Base-by-base conservation (phyloP, 2,888 invertebrate species). In the Torymus tubicola region DNA sequence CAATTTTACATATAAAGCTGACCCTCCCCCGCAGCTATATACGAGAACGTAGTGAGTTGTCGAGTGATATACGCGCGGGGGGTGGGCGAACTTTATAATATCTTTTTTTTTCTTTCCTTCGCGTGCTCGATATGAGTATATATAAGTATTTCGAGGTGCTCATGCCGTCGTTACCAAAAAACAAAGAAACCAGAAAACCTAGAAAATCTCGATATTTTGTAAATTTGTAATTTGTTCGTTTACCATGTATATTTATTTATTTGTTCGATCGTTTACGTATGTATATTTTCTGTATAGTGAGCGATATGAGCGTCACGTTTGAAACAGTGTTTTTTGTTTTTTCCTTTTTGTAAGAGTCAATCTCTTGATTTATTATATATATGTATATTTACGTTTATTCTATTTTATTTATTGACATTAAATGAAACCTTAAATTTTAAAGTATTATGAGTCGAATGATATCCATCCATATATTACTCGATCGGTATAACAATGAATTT, bases 251-350 rank as follows among this genome's bases (percentile, higher is more conserved):
- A 57, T 58, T 70, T 60, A 58, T 57, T n/a, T 18, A 14, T 57
- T 78, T 18, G 52, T 78, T 69, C 42, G 53, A 74, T 73, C 50
- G 24, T 73, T 58, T 65, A 73, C 63, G 24, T 55, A 57, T 78
- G 68, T 63, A 21, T n/a, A n/a, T 69, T 67, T 42, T 11, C 3
- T 55, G 18, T 63, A 58, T 69, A 16, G 50, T 12, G 13, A 42
- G 57, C 18, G 18, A 52, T 55, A 52, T 55, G 31, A 24, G n/a
- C 50, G 42, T 69, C 52, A 24, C 63, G 4, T 67, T 67, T 64
- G 72, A 67, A 72, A 55, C 78, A 67, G 72, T 78, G 72, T 61
- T 67, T 78, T 72, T 78, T 67, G 70, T 16, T 14, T 13, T 1
- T n/a, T 58, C n/a, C n/a, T 31, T 42, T 42, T 42, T 8, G 42